Evolutionary conservation across 2,113 vertebrate genomes (phyloP).

Genomic region (Labeo catla): DNA sequence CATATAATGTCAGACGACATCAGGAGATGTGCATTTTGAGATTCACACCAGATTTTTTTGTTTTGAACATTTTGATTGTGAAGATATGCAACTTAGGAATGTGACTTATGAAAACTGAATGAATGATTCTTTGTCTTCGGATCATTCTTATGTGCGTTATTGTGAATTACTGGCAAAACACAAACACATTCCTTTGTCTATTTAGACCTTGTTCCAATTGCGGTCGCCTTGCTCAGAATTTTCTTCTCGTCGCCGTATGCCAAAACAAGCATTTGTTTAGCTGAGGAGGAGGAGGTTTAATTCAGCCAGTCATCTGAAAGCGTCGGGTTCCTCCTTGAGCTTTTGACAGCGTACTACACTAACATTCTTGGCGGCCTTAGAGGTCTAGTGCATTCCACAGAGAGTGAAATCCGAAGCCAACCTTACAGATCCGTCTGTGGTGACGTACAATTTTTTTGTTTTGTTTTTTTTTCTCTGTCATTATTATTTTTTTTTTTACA

Average conservation of each 20-base stretch:
- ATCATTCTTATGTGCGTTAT: neutral
- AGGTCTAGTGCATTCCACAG: conserved; percentile 64
- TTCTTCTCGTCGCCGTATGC: neutral
- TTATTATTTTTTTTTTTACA: conserved; percentile 83
- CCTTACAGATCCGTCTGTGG: conserved; percentile 83
- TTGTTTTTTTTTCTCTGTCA: conserved; percentile 71
- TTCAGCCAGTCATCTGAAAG: conserved; percentile 42
- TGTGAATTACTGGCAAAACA: conserved; percentile 21
- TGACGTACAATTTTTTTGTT: conserved; percentile 44
- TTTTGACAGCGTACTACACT: conserved; percentile 45
- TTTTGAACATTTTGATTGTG: neutral
- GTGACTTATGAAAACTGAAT: conserved; percentile 1
- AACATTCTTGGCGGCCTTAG: conserved; percentile 46
- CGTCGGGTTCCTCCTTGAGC: conserved; percentile 35
- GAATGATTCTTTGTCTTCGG: conserved; percentile 20
- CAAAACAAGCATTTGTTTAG: conserved; percentile 47
- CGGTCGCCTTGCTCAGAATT: neutral
- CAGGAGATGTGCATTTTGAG: neutral
- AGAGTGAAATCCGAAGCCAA: conserved; percentile 82
- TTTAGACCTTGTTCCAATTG: conserved; percentile 14
- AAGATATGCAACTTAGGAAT: conserved; percentile 1
- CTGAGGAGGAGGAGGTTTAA: conserved; percentile 34
- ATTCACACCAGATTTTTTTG: neutral
- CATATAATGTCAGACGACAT: neutral
- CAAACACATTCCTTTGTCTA: conserved; percentile 31